Evolutionary conservation across 2,797 vertebrate genomes (phyloP).

Genomic region (Gadopsis bispinosus): DNA sequence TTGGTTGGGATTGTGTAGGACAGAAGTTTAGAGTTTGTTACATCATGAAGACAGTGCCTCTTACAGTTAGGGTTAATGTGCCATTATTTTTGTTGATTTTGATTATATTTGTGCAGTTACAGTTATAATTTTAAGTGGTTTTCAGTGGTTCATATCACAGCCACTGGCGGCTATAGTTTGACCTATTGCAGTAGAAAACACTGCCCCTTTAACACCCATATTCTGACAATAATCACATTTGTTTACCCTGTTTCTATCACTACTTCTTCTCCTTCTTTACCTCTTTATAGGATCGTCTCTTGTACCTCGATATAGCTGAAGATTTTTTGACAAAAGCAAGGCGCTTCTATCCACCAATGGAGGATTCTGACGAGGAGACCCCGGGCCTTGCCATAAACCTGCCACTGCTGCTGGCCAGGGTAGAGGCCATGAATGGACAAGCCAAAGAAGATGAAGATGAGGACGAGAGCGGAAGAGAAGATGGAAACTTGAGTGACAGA

Average conservation of each 20-base stretch:
- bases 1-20: not conserved
- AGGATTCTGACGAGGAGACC: slow-evolving; percentile 77
- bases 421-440: slow-evolving; percentile 73
- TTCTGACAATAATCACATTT: not conserved
- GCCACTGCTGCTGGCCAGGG: slow-evolving; percentile 83
- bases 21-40: not conserved
- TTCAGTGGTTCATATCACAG: slow-evolving; percentile 1
- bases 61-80: not conserved
- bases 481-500: slow-evolving; percentile 63
- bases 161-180: not conserved
- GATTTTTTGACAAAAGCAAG: slow-evolving; percentile 87
- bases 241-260: not conserved
- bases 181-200: not conserved
- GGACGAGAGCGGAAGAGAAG: slow-evolving; percentile 61
- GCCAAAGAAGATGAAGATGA: slow-evolving; percentile 42
- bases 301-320: slow-evolving; percentile 87
- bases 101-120: not conserved
- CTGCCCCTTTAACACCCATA: not conserved
- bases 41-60: not conserved
- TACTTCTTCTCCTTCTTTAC: not conserved
- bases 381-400: slow-evolving; percentile 72
- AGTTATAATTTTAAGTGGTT: not conserved
- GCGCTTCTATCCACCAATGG: slow-evolving; percentile 84
- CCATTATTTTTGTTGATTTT: not conserved
- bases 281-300: slow-evolving; percentile 84